These are phyloP conservation scores for Phoenicopterus ruber DNA, from an alignment of 2,113 vertebrate species.

Conservation along the genomic window DNA sequence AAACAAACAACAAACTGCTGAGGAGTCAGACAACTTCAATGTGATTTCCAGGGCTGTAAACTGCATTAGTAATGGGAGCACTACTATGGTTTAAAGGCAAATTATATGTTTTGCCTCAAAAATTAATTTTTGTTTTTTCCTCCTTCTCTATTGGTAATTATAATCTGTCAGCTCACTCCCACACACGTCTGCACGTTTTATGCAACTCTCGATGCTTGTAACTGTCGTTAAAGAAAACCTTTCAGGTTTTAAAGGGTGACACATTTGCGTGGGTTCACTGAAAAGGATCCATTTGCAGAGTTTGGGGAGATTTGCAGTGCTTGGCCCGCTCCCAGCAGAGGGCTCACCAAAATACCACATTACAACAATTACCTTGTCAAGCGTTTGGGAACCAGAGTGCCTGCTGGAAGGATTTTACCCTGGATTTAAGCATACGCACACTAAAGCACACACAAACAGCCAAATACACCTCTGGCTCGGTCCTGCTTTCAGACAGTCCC, in stretches of 20 bases:
- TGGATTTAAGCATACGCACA: background rate
- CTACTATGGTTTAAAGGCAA: slow-evolving; percentile 59
- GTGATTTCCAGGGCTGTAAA: slow-evolving; percentile 38
- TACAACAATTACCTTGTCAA: slow-evolving; percentile 58
- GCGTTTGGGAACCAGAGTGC: background rate
- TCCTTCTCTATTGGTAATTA: slow-evolving; percentile 61
- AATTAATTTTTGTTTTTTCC: slow-evolving; percentile 47
- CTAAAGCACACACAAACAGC: background rate
- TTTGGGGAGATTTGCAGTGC: slow-evolving; percentile 1
- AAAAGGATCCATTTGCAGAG: slow-evolving; percentile 50
- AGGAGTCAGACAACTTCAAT: background rate
- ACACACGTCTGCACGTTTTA: background rate
- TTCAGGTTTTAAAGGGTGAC: slow-evolving; percentile 13
- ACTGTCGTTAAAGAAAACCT: slow-evolving; percentile 27
- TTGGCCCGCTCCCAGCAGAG: slow-evolving; percentile 49
- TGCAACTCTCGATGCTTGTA: slow-evolving; percentile 2
- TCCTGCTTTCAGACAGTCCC: background rate
- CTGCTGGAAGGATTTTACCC: slow-evolving; percentile 13
- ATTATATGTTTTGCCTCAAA: slow-evolving; percentile 68
- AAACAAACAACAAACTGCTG: background rate
- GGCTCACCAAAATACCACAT: slow-evolving; percentile 53
- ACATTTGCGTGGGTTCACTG: slow-evolving; percentile 23
- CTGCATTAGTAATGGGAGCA: slow-evolving; percentile 32
- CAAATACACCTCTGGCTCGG: background rate
- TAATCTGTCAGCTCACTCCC: slow-evolving; percentile 52